Evolutionary conservation across 2,888 invertebrate genomes (phyloP).

Genomic region (Dryobota labecula): DNA sequence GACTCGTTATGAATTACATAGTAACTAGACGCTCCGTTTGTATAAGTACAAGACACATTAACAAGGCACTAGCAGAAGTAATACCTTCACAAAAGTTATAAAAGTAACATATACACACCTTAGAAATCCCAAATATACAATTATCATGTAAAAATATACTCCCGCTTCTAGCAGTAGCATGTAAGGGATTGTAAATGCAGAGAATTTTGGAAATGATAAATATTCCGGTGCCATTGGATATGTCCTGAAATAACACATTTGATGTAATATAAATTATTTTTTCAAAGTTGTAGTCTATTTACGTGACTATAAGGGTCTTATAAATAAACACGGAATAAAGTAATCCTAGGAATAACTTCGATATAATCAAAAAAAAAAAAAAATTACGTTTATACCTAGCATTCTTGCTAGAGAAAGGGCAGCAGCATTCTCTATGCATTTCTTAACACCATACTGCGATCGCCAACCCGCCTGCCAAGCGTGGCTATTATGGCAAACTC

Average conservation of each 20-base stretch:
- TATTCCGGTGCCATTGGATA: slow-evolving; percentile 91
- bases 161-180: slow-evolving; percentile 76
- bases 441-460: too few species aligned
- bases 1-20: neutral
- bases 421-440: too few species aligned
- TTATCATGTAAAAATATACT: slow-evolving; percentile 71
- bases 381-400: too few species aligned
- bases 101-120: slow-evolving; percentile 68
- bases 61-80: neutral
- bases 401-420: too few species aligned
- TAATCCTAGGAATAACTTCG: too few species aligned
- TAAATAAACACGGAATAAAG: too few species aligned
- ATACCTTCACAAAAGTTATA: neutral
- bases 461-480: too few species aligned
- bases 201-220: slow-evolving; percentile 80
- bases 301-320: too few species aligned
- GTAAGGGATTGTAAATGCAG: slow-evolving; percentile 78
- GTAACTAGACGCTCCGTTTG: neutral
- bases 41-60: neutral
- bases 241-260: slow-evolving; percentile 79
- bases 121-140: slow-evolving; percentile 78
- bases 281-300: too few species aligned
- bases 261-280: neutral
- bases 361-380: too few species aligned
- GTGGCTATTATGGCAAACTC: too few species aligned